Evolutionary conservation across 1,140 invertebrate genomes (phyloP).

Genomic region (Littorina saxatilis): DNA sequence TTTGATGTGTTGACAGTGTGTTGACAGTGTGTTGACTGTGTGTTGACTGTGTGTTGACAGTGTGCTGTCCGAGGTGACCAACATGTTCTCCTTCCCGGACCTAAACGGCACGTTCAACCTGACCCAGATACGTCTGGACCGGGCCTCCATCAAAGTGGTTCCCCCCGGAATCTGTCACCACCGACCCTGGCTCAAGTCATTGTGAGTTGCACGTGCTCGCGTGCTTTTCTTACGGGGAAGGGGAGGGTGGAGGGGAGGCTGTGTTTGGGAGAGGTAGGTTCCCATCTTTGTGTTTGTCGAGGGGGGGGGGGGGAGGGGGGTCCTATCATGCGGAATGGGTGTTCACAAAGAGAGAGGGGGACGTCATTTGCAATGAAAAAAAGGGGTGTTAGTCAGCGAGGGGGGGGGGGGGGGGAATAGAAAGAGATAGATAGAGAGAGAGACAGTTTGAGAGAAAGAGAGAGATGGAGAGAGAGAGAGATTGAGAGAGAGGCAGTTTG

Average conservation of each 20-base stretch:
- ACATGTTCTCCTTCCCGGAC: conserved; percentile 87
- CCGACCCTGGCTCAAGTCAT: conserved; percentile 86
- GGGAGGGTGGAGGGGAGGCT: no score
- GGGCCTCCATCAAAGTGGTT: conserved; percentile 84
- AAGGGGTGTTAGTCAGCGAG: not conserved
- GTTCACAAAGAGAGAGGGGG: not conserved
- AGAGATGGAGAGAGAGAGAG: no score
- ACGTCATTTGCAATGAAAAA: no score
- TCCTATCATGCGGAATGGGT: not conserved
- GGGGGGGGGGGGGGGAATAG: not conserved
- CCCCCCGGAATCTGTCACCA: conserved; percentile 86
- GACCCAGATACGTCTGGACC: conserved; percentile 88
- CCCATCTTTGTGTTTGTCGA: no score
- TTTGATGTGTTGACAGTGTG: no score
- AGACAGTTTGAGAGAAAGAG: no score
- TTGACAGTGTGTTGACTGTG: no score
- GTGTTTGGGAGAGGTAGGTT: no score
- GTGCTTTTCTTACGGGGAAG: no score
- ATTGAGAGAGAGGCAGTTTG: no score
- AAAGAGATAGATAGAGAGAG: no score
- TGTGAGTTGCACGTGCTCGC: conserved; percentile 82
- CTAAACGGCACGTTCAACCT: conserved; percentile 86
- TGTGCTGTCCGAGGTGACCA: conserved; percentile 89
- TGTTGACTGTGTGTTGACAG: conserved; percentile 77
- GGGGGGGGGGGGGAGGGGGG: not conserved